Conservation (phyloP, 1,140 invertebrate species). For the Trinorchestia longiramus region DNA sequence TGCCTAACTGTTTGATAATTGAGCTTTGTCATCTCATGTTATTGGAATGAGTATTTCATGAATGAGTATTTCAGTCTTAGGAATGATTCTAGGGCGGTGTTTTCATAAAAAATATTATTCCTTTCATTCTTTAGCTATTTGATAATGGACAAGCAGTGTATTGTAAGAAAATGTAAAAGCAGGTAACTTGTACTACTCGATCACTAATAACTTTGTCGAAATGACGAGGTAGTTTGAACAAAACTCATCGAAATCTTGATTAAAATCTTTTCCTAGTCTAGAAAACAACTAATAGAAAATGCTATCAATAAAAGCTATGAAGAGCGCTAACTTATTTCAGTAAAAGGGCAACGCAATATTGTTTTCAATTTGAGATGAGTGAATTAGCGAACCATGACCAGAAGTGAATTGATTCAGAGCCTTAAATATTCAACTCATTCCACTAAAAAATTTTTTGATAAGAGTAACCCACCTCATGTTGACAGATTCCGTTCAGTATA, state of each 20-base stretch:
- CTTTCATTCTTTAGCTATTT: too few species aligned
- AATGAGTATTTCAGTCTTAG: too few species aligned
- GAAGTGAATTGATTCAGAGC: background rate
- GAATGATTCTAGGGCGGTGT: too few species aligned
- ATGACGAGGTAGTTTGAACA: background rate
- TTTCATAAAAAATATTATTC: too few species aligned
- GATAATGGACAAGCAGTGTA: too few species aligned
- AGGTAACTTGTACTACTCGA: background rate
- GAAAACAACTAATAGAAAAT: background rate
- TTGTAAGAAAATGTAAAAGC: too few species aligned
- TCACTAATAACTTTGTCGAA: background rate
- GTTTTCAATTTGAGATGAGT: background rate
- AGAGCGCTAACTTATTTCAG: too few species aligned
- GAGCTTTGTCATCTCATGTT: background rate
- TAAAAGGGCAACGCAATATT: background rate
- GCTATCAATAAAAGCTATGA: too few species aligned
- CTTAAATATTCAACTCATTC: background rate
- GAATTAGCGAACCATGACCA: background rate
- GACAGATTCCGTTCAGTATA: background rate
- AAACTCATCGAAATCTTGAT: background rate
- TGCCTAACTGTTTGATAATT: background rate
- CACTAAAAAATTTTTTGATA: background rate
- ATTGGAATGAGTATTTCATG: background rate
- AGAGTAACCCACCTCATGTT: background rate
- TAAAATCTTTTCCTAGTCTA: background rate